Evolutionary conservation across 2,888 invertebrate species (phyloP), one percentile per base, ranked within the genome.

Genomic region (Alentia gelatinosa): DNA sequence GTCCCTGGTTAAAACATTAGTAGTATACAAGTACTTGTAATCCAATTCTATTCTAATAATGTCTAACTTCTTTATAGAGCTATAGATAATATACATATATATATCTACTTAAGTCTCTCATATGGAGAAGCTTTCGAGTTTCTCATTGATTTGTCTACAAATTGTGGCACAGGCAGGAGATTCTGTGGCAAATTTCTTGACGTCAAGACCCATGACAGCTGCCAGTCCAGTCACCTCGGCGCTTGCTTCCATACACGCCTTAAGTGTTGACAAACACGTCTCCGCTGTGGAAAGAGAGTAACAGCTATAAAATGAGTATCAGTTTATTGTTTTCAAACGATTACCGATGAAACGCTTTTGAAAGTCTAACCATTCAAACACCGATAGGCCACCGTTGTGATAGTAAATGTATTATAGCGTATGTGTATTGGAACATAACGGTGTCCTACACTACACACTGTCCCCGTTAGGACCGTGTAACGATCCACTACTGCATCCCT

Each of bases 131-230:
- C 12, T 86, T 30, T 50, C 86, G 1, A 86, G 47, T 50, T 47
- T 42, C n/a, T 86, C 33, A 1, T 86, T 86, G 9, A 86, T 86
- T 86, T 86, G 26, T 30, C 47, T 23, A 42, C 86, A 86, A 26
- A 86, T 42, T 5, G 26, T 19, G 15, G 86, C 42, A 26, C 42
- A 86, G 12, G 26, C 47, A 19, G 86, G 42, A 5, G 42, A 47
- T 30, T 47, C 33, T 86, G 40, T 33, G 33, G 86, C 26, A 15
- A 86, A 89, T 37, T 63, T 89, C n/a, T 12, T 63, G 26, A 89
- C 63, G 68, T 89, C 89, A 5, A 89, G 89, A 0, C 89, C 89
- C 89, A 89, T 89, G 63, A 89, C 89, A 23, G 63, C 89, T 4
- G 89, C 89, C 12, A 89, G 50, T 0, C 89, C 89, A 4, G 63